These are phyloP conservation scores for Paramisgurnus dabryanus DNA, from an alignment of 2,113 vertebrate genomes.

Conservation along the genomic window DNA sequence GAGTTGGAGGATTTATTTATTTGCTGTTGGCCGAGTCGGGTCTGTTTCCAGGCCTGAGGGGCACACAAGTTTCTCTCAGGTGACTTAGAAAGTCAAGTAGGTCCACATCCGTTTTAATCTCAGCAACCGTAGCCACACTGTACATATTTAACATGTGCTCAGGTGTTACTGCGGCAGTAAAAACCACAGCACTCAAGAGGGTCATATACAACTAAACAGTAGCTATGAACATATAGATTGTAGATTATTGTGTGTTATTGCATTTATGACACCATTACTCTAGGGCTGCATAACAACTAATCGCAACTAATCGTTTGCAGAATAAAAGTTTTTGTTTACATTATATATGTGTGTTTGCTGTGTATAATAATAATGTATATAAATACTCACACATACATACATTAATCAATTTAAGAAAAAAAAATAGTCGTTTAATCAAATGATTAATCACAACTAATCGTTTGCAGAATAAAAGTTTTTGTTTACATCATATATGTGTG, in stretches of 20 bases:
- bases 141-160: not conserved
- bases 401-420: too few species aligned
- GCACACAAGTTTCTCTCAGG: conserved; percentile 39
- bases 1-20: conserved; percentile 68
- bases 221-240: not conserved
- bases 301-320: too few species aligned
- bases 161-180: too few species aligned
- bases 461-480: too few species aligned
- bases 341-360: too few species aligned
- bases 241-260: not conserved
- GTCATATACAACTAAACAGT: not conserved
- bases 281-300: not conserved
- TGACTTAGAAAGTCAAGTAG: conserved; percentile 38
- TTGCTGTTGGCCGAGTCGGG: conserved; percentile 65
- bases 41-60: conserved; percentile 71
- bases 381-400: too few species aligned
- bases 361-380: too few species aligned
- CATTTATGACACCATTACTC: not conserved
- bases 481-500: too few species aligned
- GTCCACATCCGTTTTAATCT: conserved; percentile 8
- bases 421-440: too few species aligned
- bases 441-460: too few species aligned
- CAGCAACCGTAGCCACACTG: not conserved
- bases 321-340: too few species aligned
- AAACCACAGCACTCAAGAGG: too few species aligned